These are phyloP conservation scores for Epinephelus lanceolatus DNA, from an alignment of 2,113 vertebrate species.

Conservation along the genomic window DNA sequence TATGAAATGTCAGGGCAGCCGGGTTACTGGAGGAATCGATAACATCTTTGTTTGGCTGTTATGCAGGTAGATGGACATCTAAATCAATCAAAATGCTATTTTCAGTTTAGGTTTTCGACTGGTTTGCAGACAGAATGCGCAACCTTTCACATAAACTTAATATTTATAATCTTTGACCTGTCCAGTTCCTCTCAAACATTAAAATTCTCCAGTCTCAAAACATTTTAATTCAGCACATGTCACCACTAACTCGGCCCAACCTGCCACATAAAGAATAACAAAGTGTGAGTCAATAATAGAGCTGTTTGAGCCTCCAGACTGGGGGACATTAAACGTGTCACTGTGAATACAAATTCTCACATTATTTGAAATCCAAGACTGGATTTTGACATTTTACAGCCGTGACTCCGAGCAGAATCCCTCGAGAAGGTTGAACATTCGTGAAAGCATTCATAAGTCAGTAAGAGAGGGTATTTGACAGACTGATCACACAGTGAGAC, in stretches of 20 bases:
- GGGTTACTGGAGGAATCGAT: not conserved
- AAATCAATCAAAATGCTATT: not conserved
- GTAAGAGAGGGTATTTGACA: not conserved
- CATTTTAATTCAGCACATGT: constrained; percentile 11
- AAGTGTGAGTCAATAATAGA: constrained; percentile 28
- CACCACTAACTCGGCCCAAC: not conserved
- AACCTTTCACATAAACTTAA: constrained; percentile 5
- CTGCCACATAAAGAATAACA: constrained; percentile 9
- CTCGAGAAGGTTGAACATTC: constrained; percentile 6
- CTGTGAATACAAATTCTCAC: constrained; percentile 53
- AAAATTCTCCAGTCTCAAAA: not conserved
- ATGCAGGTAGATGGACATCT: not conserved
- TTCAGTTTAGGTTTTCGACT: not conserved
- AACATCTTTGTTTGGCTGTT: constrained; percentile 3
- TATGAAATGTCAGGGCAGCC: constrained; percentile 7
- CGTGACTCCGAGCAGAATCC: constrained; percentile 3
- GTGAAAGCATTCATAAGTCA: constrained; percentile 8
- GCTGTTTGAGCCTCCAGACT: constrained; percentile 28
- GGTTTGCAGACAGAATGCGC: not conserved
- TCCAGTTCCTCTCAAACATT: not conserved
- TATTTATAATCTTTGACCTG: not conserved
- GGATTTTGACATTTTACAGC: constrained; percentile 25
- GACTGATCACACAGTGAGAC: constrained; percentile 12
- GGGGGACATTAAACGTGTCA: constrained; percentile 7
- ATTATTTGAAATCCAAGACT: constrained; percentile 11